Percentiles rank a stretch among this genome's conserved stretches.
These are phyloP conservation scores for Pampus argenteus DNA, from an alignment of 2,797 vertebrate genomes.

Conservation along the genomic window DNA sequence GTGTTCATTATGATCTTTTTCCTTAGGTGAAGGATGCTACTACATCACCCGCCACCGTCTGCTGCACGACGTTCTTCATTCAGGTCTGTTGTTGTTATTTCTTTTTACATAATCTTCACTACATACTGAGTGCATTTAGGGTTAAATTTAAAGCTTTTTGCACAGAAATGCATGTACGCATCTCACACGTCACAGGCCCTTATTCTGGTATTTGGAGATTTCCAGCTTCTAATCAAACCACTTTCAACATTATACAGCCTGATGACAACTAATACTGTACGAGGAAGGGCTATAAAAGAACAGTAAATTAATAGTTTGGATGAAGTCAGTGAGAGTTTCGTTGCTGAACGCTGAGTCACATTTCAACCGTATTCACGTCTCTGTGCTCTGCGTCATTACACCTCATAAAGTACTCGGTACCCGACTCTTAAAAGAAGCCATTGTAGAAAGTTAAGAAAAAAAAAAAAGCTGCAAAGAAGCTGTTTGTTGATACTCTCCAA, in stretches of 20 bases:
- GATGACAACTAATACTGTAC: not conserved
- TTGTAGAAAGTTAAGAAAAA: conserved; percentile 10
- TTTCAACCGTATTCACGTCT: not conserved
- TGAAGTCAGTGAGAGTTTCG: not conserved
- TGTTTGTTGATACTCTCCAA: conserved; percentile 38
- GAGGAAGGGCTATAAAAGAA: not conserved
- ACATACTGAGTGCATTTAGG: too few species aligned
- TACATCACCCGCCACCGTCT: too few species aligned
- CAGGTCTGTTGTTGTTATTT: too few species aligned
- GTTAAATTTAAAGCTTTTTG: too few species aligned
- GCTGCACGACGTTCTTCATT: too few species aligned
- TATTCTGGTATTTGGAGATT: too few species aligned
- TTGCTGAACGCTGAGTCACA: not conserved
- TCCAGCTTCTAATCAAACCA: not conserved
- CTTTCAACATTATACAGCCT: not conserved
- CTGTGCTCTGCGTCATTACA: conserved; percentile 8
- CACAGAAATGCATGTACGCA: too few species aligned
- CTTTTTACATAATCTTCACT: too few species aligned
- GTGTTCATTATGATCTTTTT: too few species aligned
- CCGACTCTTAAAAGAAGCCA: not conserved
- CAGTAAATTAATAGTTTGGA: conserved; percentile 6
- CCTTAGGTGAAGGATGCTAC: too few species aligned
- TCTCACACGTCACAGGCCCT: too few species aligned
- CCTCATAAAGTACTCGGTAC: conserved; percentile 26
- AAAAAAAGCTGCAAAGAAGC: conserved; percentile 9